These are phyloP conservation scores for Cyanistes caeruleus DNA, from an alignment of 2,113 vertebrate genomes.

Conservation along the genomic window DNA sequence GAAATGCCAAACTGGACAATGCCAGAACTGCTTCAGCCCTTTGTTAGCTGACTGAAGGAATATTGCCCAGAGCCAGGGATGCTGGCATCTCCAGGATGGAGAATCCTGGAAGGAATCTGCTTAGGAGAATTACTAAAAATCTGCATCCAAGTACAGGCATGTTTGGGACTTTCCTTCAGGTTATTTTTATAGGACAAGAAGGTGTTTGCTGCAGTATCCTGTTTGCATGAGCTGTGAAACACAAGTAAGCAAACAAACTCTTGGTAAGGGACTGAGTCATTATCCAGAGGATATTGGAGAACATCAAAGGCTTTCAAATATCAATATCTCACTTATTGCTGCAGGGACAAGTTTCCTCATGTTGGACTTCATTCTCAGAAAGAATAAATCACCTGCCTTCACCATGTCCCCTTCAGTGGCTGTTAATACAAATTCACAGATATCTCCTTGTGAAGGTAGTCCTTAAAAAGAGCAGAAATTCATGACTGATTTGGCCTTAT, in stretches of 20 bases:
- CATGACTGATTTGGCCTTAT: not conserved
- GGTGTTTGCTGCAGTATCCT: not conserved
- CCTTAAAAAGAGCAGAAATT: not conserved
- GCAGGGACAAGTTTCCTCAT: not conserved
- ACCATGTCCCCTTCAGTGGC: not conserved
- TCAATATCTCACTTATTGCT: not conserved
- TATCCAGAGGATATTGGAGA: not conserved
- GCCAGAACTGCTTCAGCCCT: conserved; percentile 30
- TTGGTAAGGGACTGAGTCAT: not conserved
- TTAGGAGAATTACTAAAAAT: not conserved
- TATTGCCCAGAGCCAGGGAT: not conserved
- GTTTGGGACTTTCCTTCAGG: not conserved
- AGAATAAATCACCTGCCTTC: not conserved
- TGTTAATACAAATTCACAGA: not conserved
- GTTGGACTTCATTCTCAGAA: not conserved
- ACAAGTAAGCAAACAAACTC: not conserved
- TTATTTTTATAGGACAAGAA: not conserved
- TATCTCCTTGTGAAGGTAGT: not conserved
- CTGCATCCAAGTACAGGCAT: conserved; percentile 47
- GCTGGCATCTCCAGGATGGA: not conserved
- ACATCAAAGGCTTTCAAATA: not conserved
- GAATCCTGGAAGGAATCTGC: not conserved
- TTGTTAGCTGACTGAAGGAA: conserved; percentile 28
- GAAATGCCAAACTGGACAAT: not conserved
- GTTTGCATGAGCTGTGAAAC: not conserved